Base-by-base conservation (phyloP, 2,113 vertebrate species). In the Periophthalmus modestus region DNA sequence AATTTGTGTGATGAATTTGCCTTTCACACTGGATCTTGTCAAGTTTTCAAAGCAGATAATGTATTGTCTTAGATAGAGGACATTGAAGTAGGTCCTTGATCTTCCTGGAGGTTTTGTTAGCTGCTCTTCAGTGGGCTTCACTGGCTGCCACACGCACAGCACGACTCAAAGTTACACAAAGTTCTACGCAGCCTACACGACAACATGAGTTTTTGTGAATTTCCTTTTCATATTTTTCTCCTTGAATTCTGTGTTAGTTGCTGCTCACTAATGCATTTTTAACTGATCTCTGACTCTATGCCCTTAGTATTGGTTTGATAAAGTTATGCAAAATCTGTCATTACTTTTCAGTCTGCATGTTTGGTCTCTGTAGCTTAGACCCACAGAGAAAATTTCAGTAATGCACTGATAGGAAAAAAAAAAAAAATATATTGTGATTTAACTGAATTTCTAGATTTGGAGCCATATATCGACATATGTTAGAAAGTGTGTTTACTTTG, bases 71-170 rank as follows among this genome's bases (percentile, higher is more conserved):
- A 28, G 47, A 39, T 34, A 61, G 48, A 66, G 76, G 68, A 75
- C 58, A 19, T 16, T 43, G 39, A 59, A 75, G 23, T 15, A 72
- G 59, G 73, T 61, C 66, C 57, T 78, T 18, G 21, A 73, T 55
- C 82, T 78, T 79, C 69, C 79, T 62, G 21, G 70, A 50, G 74
- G 62, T 75, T 55, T 39, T 77, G 75, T 77, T 70, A 73, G 59
- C 79, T 81, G 63, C 2, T 68, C 81, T 80, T 71, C 80, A 78
- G 80, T 82, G 83, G 63, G 66, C 81, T 80, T 71, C 80, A 78
- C 78, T 82, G 83, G 63, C 82, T 86, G 83, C 71, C n/a, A n/a
- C 66, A 74, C 73, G 80, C 80, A 33, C 82, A 75, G 71, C 71
- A 84, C 87, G 83, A 85, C 80, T 78, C 28, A 28, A 28, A 28